phyloP scores from a whole-genome alignment of 2,797 vertebrate species.

The Alauda arvensis region DNA sequence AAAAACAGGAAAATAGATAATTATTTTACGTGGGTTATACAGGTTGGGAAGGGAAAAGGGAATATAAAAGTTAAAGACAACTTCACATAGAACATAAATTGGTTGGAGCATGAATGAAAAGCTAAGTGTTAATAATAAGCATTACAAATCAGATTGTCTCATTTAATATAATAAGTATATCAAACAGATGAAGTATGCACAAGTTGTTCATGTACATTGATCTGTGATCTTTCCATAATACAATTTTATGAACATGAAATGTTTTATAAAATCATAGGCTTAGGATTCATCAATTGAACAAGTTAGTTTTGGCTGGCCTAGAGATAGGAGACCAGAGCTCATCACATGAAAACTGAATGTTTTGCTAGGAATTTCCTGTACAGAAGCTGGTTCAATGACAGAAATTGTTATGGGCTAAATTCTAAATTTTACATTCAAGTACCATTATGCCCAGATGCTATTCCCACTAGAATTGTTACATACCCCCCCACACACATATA shows the following conservation, averaged over 20 bases:
- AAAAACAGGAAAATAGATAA: neutral
- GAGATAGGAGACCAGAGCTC: neutral
- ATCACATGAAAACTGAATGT: neutral
- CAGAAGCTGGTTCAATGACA: neutral
- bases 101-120: neutral
- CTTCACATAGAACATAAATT: neutral
- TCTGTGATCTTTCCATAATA: neutral
- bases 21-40: neutral
- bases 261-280: neutral
- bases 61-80: neutral
- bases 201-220: neutral
- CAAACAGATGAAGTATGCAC: neutral
- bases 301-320: neutral
- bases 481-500: neutral
- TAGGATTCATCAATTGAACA: neutral
- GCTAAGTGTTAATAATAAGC: neutral
- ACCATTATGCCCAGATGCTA: neutral
- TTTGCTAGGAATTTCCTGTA: neutral
- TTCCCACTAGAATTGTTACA: neutral
- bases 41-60: neutral
- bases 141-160: neutral
- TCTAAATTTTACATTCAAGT: neutral
- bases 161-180: neutral
- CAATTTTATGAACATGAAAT: neutral
- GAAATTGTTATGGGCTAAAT: neutral